Base-by-base conservation (phyloP, 2,113 vertebrate species). In the Ictalurus punctatus region DNA sequence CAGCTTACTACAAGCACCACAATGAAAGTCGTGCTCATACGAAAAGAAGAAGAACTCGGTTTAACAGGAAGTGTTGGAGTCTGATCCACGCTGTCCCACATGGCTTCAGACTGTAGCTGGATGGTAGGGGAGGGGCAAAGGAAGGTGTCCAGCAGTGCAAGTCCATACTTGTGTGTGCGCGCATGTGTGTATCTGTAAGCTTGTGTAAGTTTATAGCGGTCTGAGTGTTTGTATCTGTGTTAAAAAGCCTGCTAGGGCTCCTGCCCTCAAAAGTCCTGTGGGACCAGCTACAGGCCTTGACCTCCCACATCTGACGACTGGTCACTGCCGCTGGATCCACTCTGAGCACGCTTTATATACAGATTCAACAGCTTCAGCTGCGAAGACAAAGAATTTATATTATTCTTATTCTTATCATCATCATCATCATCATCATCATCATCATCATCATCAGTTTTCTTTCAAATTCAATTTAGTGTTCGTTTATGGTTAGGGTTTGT, bases 341-440 rank as follows among this genome's bases (percentile, higher is more conserved):
- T 98, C 84, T 99, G 98, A 93, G 98, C 98, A 25, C 98, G 98
- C 91, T 98, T 98, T 95, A 99, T 99, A 94, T 99, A 99, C 83
- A 99, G 96, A 92, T 99, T 99, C 95, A 99, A 91, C 93, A 99
- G 95, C 95, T 99, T 99, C 95, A 99, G 97, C 98, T 99, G 93
- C 71, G 73, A 78, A 90, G 44, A 91, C 6, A 82, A 34, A 92
- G 90, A 71, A 40, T 23, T 59, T 59, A 83, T 61, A 37, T 37
- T 40, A 59, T 23, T 14, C 37, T 40, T 40, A 40, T 40, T 40
- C 1, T 40, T 40, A 48, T 48, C 6, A 48, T 48, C 44, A 44
- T 44, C 44, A 44, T 44, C 44, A 44, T 6, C 6, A 6, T 59
- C n/a, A 82, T n/a, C n/a, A 48, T 48, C 6, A 48, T 48, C 44